Evolutionary conservation across 2,888 invertebrate species (phyloP).

Genomic region (Oxytorus armatus): DNA sequence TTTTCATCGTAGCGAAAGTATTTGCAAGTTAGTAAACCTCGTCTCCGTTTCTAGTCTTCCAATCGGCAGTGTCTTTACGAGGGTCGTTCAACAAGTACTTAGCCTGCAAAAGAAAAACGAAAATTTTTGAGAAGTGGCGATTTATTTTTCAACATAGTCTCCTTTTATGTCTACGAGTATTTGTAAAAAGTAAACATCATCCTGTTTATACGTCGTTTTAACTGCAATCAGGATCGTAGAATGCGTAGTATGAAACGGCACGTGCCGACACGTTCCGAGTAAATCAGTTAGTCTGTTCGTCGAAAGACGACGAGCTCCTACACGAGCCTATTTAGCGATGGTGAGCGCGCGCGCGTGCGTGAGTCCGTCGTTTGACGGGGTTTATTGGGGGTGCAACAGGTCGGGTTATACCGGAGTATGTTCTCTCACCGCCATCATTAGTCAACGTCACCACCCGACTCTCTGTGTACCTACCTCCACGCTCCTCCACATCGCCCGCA

Average conservation of each 20-base stretch:
- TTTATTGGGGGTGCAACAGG: slow-evolving; percentile 84
- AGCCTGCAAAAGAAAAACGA: too few species aligned
- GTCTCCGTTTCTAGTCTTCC: too few species aligned
- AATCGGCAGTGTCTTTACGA: too few species aligned
- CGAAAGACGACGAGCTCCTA: slow-evolving; percentile 76
- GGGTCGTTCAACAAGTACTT: too few species aligned
- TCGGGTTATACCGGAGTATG: slow-evolving; percentile 83
- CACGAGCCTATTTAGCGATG: slow-evolving; percentile 82
- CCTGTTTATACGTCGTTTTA: slow-evolving; percentile 9
- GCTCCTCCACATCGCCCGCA: slow-evolving; percentile 45
- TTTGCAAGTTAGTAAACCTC: too few species aligned
- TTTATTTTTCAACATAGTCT: too few species aligned
- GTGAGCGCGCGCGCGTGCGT: slow-evolving; percentile 66
- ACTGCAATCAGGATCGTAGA: slow-evolving; percentile 26
- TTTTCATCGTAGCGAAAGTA: too few species aligned
- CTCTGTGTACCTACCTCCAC: slow-evolving; percentile 52
- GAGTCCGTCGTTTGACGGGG: slow-evolving; percentile 81
- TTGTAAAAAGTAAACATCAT: too few species aligned
- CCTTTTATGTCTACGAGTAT: too few species aligned
- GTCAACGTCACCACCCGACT: slow-evolving; percentile 82
- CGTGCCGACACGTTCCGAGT: slow-evolving; percentile 65
- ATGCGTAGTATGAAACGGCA: slow-evolving; percentile 45
- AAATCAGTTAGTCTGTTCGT: slow-evolving; percentile 73
- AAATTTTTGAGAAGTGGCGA: too few species aligned
- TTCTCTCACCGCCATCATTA: slow-evolving; percentile 84